Evolutionary conservation across 2,113 vertebrate genomes (phyloP), one percentile per base, ranked within the genome.

Genomic region (Upupa epops): DNA sequence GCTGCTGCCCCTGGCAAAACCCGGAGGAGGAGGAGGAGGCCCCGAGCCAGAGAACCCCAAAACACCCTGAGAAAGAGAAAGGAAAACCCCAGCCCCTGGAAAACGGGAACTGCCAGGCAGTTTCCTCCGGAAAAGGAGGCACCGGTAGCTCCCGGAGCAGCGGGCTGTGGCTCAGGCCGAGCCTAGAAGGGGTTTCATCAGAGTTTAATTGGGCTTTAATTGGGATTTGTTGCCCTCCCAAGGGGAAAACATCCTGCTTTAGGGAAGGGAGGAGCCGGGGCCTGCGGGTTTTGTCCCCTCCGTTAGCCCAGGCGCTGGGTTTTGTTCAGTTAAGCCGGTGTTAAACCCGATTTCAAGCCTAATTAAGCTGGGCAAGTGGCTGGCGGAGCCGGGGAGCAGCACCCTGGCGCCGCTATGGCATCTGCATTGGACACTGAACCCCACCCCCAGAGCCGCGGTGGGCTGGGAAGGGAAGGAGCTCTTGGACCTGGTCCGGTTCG

Each of bases 261-360:
- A 6, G 56, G 78, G 32, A 45, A 24, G 10, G 46, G 24, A 52
- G 24, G n/a, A 36, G 51, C 58, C 58, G 1, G 32, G 32, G 18
- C 0, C 0, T 0, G 51, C 0, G 8, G 60, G 13, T 22, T 60
- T 37, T 24, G 28, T 0, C 0, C 36, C 13, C 26, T 14, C 0
- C 2, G 31, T 56, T 13, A 51, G 36, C 24, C 45, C 28, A 6
- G 36, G 12, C 0, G 11, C 26, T 12, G 42, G 11, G 12, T 51
- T 36, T n/a, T 26, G 12, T 13, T 51, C 5, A 16, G 4, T 61
- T 31, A 7, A 49, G 42, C 24, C 29, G 25, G 17, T 28, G 42
- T 26, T n/a, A 13, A 4, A 36, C 42, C 0, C 0, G 5, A 8
- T 46, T 65, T 29, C 7, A 17, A 37, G 58, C n/a, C n/a, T 51